A percentile compares a stretch with the other conserved stretches of the same genome.
Conservation (phyloP, 2,888 invertebrate species). For the Odontocolon sp. region DNA sequence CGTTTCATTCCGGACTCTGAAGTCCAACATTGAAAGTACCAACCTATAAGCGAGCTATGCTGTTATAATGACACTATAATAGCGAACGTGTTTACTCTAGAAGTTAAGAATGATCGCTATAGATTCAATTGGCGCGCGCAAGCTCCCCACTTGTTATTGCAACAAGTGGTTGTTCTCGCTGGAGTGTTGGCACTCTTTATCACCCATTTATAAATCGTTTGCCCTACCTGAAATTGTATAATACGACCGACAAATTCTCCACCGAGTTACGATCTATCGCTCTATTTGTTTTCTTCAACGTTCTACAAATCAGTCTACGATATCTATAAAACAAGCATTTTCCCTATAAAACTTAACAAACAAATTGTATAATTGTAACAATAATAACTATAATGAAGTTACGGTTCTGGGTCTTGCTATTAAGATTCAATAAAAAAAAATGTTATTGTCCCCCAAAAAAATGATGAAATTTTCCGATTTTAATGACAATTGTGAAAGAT, state of each 20-base stretch:
- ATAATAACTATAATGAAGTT: no score
- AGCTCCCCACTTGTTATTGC: slow-evolving; percentile 10
- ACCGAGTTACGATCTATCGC: slow-evolving; percentile 19
- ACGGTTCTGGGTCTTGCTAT: no score
- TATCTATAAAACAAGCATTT: slow-evolving; percentile 25
- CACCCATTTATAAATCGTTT: slow-evolving; percentile 45
- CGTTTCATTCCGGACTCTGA: not conserved
- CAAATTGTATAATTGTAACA: not conserved
- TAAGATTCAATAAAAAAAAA: no score
- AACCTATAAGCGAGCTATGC: slow-evolving; percentile 14
- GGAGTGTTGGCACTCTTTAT: slow-evolving; percentile 27
- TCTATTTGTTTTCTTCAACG: slow-evolving; percentile 16
- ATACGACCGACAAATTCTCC: slow-evolving; percentile 39
- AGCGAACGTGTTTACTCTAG: slow-evolving; percentile 51
- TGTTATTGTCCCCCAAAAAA: no score
- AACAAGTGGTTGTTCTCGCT: slow-evolving; percentile 40
- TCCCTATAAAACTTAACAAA: slow-evolving; percentile 14
- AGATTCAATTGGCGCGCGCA: not conserved
- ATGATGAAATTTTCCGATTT: no score
- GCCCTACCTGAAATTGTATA: slow-evolving; percentile 22
- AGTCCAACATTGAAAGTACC: slow-evolving; percentile 16
- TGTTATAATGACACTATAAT: slow-evolving; percentile 31
- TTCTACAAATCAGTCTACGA: not conserved
- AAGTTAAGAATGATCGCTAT: slow-evolving; percentile 35
- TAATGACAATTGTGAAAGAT: no score